phyloP scores from a whole-genome alignment of 2,113 vertebrate species.

The Gopherus flavomarginatus region DNA sequence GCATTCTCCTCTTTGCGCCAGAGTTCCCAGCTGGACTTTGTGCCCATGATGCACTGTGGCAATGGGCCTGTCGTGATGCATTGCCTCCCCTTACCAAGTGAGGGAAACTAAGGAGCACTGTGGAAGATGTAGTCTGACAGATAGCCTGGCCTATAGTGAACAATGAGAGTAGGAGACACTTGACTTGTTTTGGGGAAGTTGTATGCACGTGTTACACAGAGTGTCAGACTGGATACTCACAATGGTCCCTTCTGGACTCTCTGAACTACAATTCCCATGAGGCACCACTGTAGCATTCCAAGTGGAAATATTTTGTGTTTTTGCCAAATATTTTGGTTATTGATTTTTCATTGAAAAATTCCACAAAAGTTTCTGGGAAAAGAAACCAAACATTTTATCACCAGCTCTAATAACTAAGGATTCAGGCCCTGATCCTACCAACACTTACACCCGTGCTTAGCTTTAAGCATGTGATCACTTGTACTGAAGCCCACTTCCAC shows the following conservation, averaged over 20 bases:
- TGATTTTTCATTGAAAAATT: accelerated
- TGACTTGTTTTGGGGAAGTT: background rate
- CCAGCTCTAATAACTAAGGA: background rate
- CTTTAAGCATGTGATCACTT: background rate
- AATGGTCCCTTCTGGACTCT: background rate
- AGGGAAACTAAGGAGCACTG: accelerated
- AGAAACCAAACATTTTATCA: background rate
- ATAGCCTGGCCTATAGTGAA: accelerated
- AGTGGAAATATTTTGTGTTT: background rate
- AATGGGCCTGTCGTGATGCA: accelerated
- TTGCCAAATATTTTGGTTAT: background rate
- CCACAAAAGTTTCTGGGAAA: background rate
- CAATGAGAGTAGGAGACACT: background rate
- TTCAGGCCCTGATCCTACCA: accelerated
- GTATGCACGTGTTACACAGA: background rate
- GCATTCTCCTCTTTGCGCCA: accelerated
- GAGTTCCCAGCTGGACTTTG: background rate
- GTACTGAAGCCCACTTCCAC: background rate
- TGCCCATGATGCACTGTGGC: background rate
- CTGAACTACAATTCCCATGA: background rate
- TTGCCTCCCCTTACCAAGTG: accelerated
- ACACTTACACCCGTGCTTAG: background rate
- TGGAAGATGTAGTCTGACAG: accelerated
- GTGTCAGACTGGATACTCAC: background rate
- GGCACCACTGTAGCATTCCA: background rate